Base-by-base conservation (phyloP, 2,797 vertebrate species). In the Lycodopsis pacificus region DNA sequence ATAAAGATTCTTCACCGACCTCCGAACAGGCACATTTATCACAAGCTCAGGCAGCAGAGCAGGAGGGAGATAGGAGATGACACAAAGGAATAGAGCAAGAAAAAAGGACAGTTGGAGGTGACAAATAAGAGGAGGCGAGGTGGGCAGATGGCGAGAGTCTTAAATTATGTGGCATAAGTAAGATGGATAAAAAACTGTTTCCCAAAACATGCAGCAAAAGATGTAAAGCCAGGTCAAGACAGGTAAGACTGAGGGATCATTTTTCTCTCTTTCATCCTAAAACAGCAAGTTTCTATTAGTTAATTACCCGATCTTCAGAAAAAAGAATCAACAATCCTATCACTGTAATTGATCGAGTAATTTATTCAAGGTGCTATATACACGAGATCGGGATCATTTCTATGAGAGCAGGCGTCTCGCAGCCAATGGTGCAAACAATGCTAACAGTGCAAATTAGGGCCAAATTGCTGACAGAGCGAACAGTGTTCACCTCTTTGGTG, bases 21-120 rank as follows among this genome's bases (percentile, higher is more conserved):
- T 90, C 80, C 27, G 72, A 81, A 76, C 48, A 61, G 78, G 48
- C 68, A 86, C 87, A 91, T 91, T 91, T 81, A 63, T 91, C 89
- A 88, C 36, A 30, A 79, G 80, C 76, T 70, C 30, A 44, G 68
- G 66, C 71, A 70, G 66, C 59, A 61, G 67, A 34, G 78, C 54
- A 76, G 61, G 44, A 51, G 53, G 42, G 65, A 81, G 56, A 69
- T 14, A 66, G 64, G 38, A 80, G 75, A 68, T 12, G 44, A 68
- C 32, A 48, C 30, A 70, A 67, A 81, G 65, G 49, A 74, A 56
- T 5, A 46, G 68, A 76, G 34, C 68, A 48, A 20, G 22, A 40
- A 63, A 40, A 63, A 54, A 80, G 56, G 78, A 71, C 22, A 53
- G 36, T 17, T 4, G 15, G 63, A 85, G 79, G 77, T 84, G 42